These are phyloP conservation scores for Dendrolimus punctatus DNA, from an alignment of 1,140 invertebrate species.

Conservation along the genomic window DNA sequence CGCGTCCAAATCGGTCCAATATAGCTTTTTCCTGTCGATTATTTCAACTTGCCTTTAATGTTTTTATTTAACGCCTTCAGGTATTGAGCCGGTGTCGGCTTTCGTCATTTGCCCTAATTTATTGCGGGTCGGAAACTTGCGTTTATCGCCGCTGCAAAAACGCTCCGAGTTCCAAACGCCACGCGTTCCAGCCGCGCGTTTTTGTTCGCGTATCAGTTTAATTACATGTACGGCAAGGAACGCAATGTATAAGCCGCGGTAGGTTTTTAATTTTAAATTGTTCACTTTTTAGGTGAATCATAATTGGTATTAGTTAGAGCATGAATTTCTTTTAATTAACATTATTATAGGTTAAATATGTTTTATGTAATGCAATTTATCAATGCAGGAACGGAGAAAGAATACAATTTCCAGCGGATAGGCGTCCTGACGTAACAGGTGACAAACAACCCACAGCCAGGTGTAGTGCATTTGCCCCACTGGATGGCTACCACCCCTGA, in stretches of 20 bases:
- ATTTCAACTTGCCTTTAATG: conserved; percentile 63
- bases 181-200: conserved; percentile 43
- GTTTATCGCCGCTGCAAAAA: conserved; percentile 57
- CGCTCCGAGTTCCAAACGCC: conserved; percentile 24
- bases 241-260: conserved; percentile 5
- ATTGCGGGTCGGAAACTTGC: conserved; percentile 45
- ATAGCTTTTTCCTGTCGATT: conserved; percentile 57
- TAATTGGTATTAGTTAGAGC: too few species aligned
- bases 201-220: conserved; percentile 55
- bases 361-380: too few species aligned
- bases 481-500: too few species aligned
- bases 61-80: conserved; percentile 62
- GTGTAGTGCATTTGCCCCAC: too few species aligned
- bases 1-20: conserved; percentile 53
- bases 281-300: too few species aligned
- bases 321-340: too few species aligned
- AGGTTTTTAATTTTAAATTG: too few species aligned
- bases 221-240: conserved; percentile 41
- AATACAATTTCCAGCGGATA: too few species aligned
- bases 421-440: too few species aligned
- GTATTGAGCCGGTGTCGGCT: conserved; percentile 58
- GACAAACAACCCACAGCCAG: too few species aligned
- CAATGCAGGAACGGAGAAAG: too few species aligned
- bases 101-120: conserved; percentile 58
- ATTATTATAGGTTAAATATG: too few species aligned